Conservation (phyloP, 2,797 vertebrate species). For the Crocodylus rhombifer region DNA sequence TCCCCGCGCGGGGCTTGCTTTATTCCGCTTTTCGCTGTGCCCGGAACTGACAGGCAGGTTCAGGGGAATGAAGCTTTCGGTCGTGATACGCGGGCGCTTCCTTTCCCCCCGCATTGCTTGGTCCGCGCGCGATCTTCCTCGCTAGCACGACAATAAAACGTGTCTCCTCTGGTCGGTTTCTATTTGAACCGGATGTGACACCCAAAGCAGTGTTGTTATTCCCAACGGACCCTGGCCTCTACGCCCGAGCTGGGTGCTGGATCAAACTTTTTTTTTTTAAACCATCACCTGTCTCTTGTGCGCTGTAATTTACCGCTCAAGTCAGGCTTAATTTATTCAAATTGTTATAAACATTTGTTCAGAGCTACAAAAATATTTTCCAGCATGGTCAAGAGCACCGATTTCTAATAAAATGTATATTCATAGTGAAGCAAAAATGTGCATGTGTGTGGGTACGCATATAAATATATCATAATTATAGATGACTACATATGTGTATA, state of each 20-base stretch:
- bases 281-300: not conserved
- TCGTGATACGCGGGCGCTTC: not conserved
- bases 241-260: not conserved
- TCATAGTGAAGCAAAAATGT: not conserved
- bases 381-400: not conserved
- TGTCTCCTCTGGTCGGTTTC: not conserved
- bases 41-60: not conserved
- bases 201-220: not conserved
- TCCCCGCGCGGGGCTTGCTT: not conserved
- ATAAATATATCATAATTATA: not conserved
- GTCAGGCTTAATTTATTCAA: not conserved
- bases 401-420: not conserved
- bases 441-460: not conserved
- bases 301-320: not conserved
- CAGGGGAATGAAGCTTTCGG: not conserved
- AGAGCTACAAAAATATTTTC: not conserved
- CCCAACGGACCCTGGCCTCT: not conserved
- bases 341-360: not conserved
- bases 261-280: not conserved
- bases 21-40: not conserved
- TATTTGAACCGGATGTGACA: not conserved
- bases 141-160: not conserved
- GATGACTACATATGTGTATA: not conserved
- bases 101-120: not conserved
- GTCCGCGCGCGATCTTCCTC: not conserved